Conservation (phyloP, 2,797 vertebrate species). For the Gymnoscopelus microlampas region DNA sequence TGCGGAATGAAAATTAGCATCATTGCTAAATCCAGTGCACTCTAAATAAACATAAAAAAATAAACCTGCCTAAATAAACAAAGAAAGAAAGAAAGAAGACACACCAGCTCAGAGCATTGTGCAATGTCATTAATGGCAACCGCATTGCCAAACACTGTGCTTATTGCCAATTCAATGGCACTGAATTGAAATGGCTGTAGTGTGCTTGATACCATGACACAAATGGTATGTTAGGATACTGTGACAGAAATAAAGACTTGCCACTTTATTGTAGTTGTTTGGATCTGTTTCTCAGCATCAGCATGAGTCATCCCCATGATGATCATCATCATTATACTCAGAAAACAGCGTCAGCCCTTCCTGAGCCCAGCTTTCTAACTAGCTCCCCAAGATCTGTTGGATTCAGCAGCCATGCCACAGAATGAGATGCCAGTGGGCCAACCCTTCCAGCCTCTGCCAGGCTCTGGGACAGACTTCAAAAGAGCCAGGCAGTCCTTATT, state of each 20-base stretch:
- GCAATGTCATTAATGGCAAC: not conserved
- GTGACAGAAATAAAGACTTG: conserved; percentile 16
- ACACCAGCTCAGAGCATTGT: too few species aligned
- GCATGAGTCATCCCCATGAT: conserved; percentile 28
- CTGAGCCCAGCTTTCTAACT: conserved; percentile 25
- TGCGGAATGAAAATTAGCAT: too few species aligned
- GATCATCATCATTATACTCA: conserved; percentile 29
- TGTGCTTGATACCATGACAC: too few species aligned
- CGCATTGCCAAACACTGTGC: too few species aligned
- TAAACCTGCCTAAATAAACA: too few species aligned
- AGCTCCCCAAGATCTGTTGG: conserved; percentile 32
- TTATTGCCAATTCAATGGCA: too few species aligned
- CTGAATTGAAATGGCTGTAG: too few species aligned
- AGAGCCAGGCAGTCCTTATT: conserved; percentile 16
- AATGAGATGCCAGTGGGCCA: conserved; percentile 18
- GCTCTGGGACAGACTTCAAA: conserved; percentile 42
- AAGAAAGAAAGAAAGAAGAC: too few species aligned
- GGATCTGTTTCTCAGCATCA: conserved; percentile 6
- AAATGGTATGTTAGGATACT: too few species aligned
- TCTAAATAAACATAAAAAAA: too few species aligned
- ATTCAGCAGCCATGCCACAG: conserved; percentile 26
- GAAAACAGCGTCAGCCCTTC: conserved; percentile 23
- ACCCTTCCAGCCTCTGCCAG: conserved; percentile 22
- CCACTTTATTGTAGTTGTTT: not conserved
- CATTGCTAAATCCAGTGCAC: too few species aligned